Evolutionary conservation across 2,113 vertebrate species (phyloP).

Genomic region (Amblyornis subalaris): DNA sequence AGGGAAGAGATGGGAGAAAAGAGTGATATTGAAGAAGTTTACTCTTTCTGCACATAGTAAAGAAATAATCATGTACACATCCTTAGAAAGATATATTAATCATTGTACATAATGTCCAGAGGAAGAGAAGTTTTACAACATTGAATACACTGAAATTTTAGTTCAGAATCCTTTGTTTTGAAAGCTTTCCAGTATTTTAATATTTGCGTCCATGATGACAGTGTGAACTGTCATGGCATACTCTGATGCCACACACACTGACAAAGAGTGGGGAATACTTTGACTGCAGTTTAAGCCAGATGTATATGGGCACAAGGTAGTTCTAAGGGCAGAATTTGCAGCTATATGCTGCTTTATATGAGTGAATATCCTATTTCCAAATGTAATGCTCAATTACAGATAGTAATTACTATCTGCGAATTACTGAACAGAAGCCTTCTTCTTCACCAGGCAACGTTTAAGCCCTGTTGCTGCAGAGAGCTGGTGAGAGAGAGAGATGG

Average conservation of each 20-base stretch:
- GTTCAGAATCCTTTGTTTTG: background rate
- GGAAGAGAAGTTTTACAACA: background rate
- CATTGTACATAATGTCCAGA: background rate
- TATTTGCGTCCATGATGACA: background rate
- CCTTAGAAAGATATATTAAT: background rate
- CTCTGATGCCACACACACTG: background rate
- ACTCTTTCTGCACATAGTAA: background rate
- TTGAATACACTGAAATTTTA: background rate
- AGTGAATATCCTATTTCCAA: background rate
- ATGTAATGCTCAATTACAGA: background rate
- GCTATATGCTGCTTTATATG: background rate
- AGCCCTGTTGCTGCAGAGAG: background rate
- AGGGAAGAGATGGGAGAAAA: background rate
- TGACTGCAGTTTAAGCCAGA: background rate
- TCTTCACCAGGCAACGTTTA: rapidly evolving
- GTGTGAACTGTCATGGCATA: too few relatives aligned
- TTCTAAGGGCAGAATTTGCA: background rate
- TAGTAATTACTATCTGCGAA: background rate
- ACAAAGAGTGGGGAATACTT: background rate
- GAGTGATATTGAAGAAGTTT: background rate
- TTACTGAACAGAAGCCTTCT: background rate
- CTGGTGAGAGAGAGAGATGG: rapidly evolving
- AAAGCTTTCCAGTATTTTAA: background rate
- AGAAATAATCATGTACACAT: background rate
- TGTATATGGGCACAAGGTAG: background rate